A percentile compares a stretch with the other conserved stretches of the same genome.
phyloP scores from a whole-genome alignment of 1,140 invertebrate species.

The Listronotus bonariensis region DNA sequence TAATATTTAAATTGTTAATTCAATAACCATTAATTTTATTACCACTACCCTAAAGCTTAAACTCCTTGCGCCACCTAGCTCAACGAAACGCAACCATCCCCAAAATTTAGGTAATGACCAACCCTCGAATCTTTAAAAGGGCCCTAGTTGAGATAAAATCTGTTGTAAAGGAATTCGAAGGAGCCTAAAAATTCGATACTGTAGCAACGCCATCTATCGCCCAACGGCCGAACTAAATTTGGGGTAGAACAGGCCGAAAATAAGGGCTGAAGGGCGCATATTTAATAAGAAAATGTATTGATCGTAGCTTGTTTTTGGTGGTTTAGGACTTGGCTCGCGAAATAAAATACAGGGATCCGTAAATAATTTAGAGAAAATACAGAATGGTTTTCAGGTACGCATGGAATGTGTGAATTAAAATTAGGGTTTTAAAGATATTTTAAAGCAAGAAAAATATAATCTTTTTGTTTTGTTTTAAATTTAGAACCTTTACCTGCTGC shows the following conservation, averaged over 20 bases:
- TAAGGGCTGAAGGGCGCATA: conserved; percentile 32
- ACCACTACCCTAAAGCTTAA: too few relatives aligned
- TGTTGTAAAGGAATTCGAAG: neutral
- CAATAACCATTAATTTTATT: too few relatives aligned
- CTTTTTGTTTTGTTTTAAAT: too few relatives aligned
- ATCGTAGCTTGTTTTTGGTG: neutral
- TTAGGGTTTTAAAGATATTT: too few relatives aligned
- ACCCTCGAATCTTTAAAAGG: neutral
- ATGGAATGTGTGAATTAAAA: too few relatives aligned
- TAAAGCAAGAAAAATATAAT: too few relatives aligned
- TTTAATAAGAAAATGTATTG: conserved; percentile 12
- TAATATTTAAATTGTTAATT: too few relatives aligned
- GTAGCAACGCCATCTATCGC: conserved; percentile 34
- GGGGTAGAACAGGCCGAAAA: conserved; percentile 30
- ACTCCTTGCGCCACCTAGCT: conserved; percentile 1
- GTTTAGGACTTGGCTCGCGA: neutral
- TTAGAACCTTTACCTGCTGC: too few relatives aligned
- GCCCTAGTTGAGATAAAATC: neutral
- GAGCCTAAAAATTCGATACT: conserved; percentile 15
- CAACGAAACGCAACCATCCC: neutral
- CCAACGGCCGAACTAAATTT: conserved; percentile 43
- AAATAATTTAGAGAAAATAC: too few relatives aligned
- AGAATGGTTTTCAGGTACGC: too few relatives aligned
- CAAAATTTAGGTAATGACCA: conserved; percentile 10
- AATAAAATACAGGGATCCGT: too few relatives aligned